phyloP scores from a whole-genome alignment of 2,888 invertebrate genomes.

The Gymnosoma rotundatum region DNA sequence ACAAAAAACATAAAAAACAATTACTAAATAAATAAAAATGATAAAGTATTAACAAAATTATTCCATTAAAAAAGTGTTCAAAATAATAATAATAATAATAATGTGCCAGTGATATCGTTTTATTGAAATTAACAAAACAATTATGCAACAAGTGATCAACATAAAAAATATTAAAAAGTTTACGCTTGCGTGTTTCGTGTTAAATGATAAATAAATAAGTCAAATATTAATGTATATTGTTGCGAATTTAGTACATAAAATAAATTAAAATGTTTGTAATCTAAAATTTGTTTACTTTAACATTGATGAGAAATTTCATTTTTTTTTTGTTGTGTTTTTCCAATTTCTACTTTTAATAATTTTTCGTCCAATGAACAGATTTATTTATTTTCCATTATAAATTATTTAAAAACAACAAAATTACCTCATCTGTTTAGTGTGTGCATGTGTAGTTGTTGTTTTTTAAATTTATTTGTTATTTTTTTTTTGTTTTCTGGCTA shows the following conservation, averaged over 20 bases:
- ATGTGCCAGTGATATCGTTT: neutral
- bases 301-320: too few species aligned
- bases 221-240: too few species aligned
- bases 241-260: too few species aligned
- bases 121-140: constrained; percentile 38
- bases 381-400: constrained; percentile 50
- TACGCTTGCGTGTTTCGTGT: too few species aligned
- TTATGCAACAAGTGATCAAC: constrained; percentile 30
- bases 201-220: too few species aligned
- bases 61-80: neutral
- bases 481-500: constrained; percentile 51
- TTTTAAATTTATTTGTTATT: neutral
- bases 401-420: constrained; percentile 73
- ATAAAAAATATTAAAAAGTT: neutral
- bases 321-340: neutral
- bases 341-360: neutral
- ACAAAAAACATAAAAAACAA: constrained; percentile 25
- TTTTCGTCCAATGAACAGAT: neutral
- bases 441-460: constrained; percentile 18
- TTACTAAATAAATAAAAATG: constrained; percentile 1
- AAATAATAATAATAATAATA: neutral
- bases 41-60: neutral
- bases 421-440: constrained; percentile 73
- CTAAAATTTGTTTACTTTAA: too few species aligned
- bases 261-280: too few species aligned